Evolutionary conservation across 2,888 invertebrate species (phyloP).

Genomic region (Glyphotaelius pellucidus): DNA sequence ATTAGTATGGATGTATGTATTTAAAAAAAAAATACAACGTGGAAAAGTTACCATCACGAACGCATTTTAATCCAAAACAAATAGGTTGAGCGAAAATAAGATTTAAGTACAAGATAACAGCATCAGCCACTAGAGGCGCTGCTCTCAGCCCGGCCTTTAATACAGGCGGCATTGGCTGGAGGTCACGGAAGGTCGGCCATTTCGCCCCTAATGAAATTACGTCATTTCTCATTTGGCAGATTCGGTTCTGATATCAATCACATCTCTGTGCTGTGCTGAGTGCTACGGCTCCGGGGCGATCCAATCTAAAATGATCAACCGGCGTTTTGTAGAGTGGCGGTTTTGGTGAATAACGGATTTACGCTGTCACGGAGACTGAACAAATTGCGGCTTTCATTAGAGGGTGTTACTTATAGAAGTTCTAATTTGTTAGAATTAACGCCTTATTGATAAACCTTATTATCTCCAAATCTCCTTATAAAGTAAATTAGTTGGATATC

Average conservation of each 20-base stretch:
- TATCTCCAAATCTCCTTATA: no score
- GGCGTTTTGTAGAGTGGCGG: background rate
- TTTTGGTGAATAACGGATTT: background rate
- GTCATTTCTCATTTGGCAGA: background rate
- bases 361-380: no score
- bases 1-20: no score
- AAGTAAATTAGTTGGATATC: no score
- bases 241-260: background rate
- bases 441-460: background rate
- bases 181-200: background rate
- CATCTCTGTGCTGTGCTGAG: background rate
- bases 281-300: background rate
- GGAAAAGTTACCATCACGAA: no score
- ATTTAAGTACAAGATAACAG: background rate
- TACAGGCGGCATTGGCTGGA: background rate
- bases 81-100: no score
- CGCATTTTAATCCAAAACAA: no score
- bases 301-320: background rate
- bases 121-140: background rate
- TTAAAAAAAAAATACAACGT: no score
- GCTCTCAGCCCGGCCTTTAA: background rate
- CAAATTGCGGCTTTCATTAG: background rate
- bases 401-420: background rate
- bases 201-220: background rate
- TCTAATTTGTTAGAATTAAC: background rate